Evolutionary conservation across 2,113 vertebrate genomes (phyloP).

Genomic region (Planiliza haematocheilus): DNA sequence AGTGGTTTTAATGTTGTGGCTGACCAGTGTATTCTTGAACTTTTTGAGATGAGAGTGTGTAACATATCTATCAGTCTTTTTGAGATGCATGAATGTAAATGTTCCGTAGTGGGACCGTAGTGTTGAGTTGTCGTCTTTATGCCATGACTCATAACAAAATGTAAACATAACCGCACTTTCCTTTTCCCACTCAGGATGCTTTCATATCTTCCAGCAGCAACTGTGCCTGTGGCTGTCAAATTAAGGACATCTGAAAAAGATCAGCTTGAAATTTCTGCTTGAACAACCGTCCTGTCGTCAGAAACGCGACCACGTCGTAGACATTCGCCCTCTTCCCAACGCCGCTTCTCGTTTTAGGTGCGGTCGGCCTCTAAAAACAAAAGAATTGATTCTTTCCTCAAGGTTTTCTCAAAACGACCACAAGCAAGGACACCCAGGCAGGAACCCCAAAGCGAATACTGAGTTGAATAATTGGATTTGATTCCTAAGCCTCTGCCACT

Average conservation of each 20-base stretch:
- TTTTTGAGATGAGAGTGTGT: too few relatives aligned
- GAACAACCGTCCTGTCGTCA: slow-evolving; percentile 11
- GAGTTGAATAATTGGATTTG: slow-evolving; percentile 80
- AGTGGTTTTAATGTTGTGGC: too few relatives aligned
- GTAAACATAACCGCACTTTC: slow-evolving; percentile 2
- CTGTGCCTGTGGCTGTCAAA: slow-evolving; percentile 9
- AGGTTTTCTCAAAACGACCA: slow-evolving; percentile 61
- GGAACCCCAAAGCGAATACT: slow-evolving; percentile 75
- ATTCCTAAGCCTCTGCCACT: slow-evolving; percentile 67
- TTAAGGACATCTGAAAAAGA: slow-evolving; percentile 23
- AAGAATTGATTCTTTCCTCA: slow-evolving; percentile 51
- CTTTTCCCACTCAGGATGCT: slow-evolving; percentile 5
- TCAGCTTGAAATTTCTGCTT: slow-evolving; percentile 7
- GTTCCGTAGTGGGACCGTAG: too few relatives aligned
- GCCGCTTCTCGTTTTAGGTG: slow-evolving; percentile 26
- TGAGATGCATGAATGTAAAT: too few relatives aligned
- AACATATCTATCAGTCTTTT: too few relatives aligned
- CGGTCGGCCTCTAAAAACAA: slow-evolving; percentile 13
- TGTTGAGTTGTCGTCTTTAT: too few relatives aligned
- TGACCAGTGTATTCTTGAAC: too few relatives aligned
- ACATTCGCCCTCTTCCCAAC: not conserved
- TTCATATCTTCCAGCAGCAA: slow-evolving; percentile 10
- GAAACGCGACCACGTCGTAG: not conserved
- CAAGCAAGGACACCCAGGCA: slow-evolving; percentile 55
- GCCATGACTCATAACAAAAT: too few relatives aligned